Percentiles rank a stretch among this genome's conserved stretches.
phyloP scores from a whole-genome alignment of 2,888 invertebrate genomes.

The Drosophila longiperda region DNA sequence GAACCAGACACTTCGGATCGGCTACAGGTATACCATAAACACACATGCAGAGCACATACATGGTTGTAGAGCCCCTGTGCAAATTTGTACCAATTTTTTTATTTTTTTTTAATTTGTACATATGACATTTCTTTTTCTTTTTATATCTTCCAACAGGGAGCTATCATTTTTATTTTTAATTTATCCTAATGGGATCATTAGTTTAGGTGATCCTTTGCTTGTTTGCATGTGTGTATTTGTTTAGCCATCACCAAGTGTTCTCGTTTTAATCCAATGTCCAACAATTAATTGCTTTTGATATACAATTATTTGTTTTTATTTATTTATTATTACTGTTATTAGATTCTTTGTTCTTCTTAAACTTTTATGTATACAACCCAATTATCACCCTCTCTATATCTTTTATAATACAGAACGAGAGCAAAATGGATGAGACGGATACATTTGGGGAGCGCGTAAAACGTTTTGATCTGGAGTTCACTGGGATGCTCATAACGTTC shows the following conservation, averaged over 20 bases:
- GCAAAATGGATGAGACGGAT: constrained; percentile 79
- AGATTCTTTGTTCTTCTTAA: not conserved
- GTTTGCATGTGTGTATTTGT: constrained; percentile 4
- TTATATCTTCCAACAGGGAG: not conserved
- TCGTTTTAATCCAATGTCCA: not conserved
- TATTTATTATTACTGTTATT: not conserved
- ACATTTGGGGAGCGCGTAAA: constrained; percentile 84
- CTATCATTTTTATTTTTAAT: not conserved
- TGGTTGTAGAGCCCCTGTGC: constrained; percentile 15
- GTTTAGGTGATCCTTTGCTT: too few species aligned
- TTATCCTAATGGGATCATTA: too few species aligned
- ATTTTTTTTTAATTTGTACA: constrained; percentile 2
- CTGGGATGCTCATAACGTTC: constrained; percentile 82
- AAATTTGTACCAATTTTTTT: constrained; percentile 1
- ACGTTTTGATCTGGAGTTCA: constrained; percentile 84
- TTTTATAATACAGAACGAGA: constrained; percentile 76
- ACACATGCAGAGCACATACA: constrained; percentile 5
- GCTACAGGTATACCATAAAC: constrained; percentile 71
- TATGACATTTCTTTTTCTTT: not conserved
- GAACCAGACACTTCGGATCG: constrained; percentile 82
- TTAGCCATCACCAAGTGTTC: not conserved
- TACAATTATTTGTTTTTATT: not conserved
- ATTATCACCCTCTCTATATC: not conserved
- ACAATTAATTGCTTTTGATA: not conserved
- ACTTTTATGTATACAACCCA: not conserved